Base-by-base conservation (phyloP, 2,797 vertebrate species). In the Lepus oiostolus region DNA sequence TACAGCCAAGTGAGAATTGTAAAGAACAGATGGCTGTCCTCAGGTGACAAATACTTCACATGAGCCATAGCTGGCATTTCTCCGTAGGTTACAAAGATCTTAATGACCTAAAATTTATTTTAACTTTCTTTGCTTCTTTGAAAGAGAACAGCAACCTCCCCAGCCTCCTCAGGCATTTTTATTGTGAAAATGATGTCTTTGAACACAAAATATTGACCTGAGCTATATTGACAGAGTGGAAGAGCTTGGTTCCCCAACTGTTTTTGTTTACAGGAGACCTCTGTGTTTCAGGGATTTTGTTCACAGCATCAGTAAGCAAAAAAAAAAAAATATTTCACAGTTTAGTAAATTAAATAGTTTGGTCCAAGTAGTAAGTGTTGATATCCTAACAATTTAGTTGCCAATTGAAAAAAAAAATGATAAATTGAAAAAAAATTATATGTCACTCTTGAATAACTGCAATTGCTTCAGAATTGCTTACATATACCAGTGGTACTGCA, bases 31-130 rank as follows among this genome's bases (percentile, higher is more conserved):
- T 94, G 85, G 87, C 24, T 90, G 79, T 91, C 87, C 62, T 95
- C 72, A 77, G 84, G 91, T 93, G 81, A 93, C 84, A 94, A 86
- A n/a, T 54, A 54, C 26, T 94, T 96, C 86, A 94, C 91, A 58
- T 13, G 42, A 95, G 50, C 21, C 68, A 60, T 17, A 47, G 21
- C 67, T 80, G 82, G 28, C 68, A 42, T 90, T 83, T 86, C 80
- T 94, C 82, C 84, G 60, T 70, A 72, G 52, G 71, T 19, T 90
- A 75, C 47, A 85, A 92, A 50, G 62, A 84, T 72, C 58, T 94
- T 95, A 90, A 94, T 88, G 62, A 84, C 63, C 52, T 94, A 71
- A 83, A 75, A 85, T 75, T 60, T 85, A 85, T 95, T 96, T 95
- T 50, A 83, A 42, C n/a, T 52, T 76, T 54, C 4, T 82, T n/a